These are phyloP conservation scores for Tenthredo amoena DNA, from an alignment of 2,888 invertebrate genomes.

Conservation along the genomic window DNA sequence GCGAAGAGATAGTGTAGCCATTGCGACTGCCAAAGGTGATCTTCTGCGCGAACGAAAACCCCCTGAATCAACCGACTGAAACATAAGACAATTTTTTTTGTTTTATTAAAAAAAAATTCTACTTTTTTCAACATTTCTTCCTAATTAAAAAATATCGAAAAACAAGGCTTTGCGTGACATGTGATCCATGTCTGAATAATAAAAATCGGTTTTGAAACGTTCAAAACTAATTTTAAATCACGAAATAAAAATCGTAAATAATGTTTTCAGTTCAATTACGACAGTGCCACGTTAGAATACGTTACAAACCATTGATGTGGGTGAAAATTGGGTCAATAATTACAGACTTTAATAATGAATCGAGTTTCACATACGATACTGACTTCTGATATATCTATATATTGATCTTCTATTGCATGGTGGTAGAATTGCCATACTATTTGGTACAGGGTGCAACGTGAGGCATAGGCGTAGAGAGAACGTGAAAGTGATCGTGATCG, in stretches of 20 bases:
- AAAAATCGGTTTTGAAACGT: not conserved
- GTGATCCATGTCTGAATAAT: too few species aligned
- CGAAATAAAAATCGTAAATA: not conserved
- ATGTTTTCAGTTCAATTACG: not conserved
- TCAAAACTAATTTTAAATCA: not conserved
- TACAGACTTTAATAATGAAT: not conserved
- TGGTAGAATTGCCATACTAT: constrained; percentile 37
- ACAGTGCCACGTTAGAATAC: not conserved
- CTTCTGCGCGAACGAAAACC: constrained; percentile 69
- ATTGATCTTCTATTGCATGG: constrained; percentile 62
- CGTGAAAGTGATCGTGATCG: not conserved
- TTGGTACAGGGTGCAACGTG: constrained; percentile 61
- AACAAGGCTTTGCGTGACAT: too few species aligned
- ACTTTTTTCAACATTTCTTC: constrained; percentile 6
- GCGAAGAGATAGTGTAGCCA: constrained; percentile 89
- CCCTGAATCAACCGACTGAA: constrained; percentile 73
- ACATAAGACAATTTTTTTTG: constrained; percentile 50
- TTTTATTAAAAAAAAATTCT: constrained; percentile 32
- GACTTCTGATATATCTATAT: constrained; percentile 59
- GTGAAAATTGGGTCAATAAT: not conserved
- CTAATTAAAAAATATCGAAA: constrained; percentile 9
- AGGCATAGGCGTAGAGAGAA: constrained; percentile 58
- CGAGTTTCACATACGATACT: constrained; percentile 56
- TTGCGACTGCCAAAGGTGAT: constrained; percentile 75
- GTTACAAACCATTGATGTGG: not conserved